A percentile compares a stretch with the other conserved stretches of the same genome.
These are phyloP conservation scores for Platygyra sinensis DNA, from an alignment of 64 coral and sea anemone species.

Conservation along the genomic window DNA sequence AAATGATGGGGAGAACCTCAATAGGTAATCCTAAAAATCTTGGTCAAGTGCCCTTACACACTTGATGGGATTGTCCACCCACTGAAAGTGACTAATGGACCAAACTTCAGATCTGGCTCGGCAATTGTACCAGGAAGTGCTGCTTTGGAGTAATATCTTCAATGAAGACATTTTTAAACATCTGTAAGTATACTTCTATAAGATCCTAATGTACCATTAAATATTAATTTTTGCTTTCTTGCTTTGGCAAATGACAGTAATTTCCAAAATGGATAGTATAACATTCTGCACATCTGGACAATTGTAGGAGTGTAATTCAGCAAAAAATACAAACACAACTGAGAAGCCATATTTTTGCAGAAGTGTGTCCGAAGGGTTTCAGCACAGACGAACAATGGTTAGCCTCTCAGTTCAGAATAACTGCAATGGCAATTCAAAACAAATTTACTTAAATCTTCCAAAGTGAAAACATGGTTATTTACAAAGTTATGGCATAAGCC, in stretches of 20 bases:
- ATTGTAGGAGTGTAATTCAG: not conserved
- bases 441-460: conserved; percentile 1
- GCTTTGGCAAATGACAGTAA: not conserved
- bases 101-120: too few species aligned
- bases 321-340: not conserved
- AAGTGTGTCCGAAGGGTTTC: not conserved
- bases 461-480: not conserved
- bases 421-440: not conserved
- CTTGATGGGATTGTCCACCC: not conserved
- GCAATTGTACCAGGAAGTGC: too few species aligned
- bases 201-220: too few species aligned
- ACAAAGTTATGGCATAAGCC: not conserved
- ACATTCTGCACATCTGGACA: not conserved
- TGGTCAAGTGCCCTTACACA: too few species aligned
- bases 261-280: not conserved
- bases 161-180: too few species aligned
- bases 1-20: not conserved
- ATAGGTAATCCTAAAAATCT: too few species aligned
- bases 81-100: not conserved
- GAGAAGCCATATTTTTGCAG: conserved; percentile 15
- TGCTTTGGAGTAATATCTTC: too few species aligned
- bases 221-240: too few species aligned
- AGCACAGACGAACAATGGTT: not conserved
- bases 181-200: too few species aligned
- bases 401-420: not conserved